Evolutionary conservation across 2,888 invertebrate species (phyloP).

Genomic region (Drosophila mettleri): DNA sequence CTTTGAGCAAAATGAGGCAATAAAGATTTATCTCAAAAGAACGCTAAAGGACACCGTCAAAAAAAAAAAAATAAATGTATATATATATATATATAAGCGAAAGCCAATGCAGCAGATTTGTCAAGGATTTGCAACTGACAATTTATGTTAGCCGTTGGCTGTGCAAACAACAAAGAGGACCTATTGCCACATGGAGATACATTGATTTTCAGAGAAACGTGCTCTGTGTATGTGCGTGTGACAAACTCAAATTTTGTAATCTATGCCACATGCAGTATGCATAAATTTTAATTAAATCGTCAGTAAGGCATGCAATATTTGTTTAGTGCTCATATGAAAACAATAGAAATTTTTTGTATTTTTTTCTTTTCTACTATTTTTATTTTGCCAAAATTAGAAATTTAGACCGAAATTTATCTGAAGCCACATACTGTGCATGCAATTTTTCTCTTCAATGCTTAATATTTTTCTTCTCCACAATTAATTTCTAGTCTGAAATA

Average conservation of each 20-base stretch:
- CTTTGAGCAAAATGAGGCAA: conserved; percentile 77
- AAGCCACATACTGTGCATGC: conserved; percentile 24
- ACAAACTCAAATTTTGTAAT: conserved; percentile 46
- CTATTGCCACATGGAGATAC: conserved; percentile 6
- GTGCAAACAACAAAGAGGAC: conserved; percentile 26
- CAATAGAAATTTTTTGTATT: conserved; percentile 44
- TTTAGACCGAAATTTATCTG: conserved; percentile 50
- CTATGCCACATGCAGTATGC: conserved; percentile 57
- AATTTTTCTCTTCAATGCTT: not conserved
- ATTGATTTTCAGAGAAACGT: conserved; percentile 30
- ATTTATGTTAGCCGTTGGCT: conserved; percentile 70
- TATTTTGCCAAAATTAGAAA: conserved; percentile 19
- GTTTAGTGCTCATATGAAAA: conserved; percentile 10
- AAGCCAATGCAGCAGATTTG: conserved; percentile 74
- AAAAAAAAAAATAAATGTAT: conserved; percentile 6
- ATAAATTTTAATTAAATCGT: conserved; percentile 73
- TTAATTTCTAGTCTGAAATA: conserved; percentile 24
- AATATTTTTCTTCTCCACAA: conserved; percentile 19
- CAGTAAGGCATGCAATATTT: conserved; percentile 13
- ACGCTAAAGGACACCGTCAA: conserved; percentile 50
- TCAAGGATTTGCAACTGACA: conserved; percentile 73
- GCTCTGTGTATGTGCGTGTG: conserved; percentile 12
- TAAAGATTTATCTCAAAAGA: conserved; percentile 73
- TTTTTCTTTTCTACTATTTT: conserved; percentile 13
- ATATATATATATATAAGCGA: conserved; percentile 4